Evolutionary conservation across 2,888 invertebrate species (phyloP).

Genomic region (Ophonus ardosiacus): DNA sequence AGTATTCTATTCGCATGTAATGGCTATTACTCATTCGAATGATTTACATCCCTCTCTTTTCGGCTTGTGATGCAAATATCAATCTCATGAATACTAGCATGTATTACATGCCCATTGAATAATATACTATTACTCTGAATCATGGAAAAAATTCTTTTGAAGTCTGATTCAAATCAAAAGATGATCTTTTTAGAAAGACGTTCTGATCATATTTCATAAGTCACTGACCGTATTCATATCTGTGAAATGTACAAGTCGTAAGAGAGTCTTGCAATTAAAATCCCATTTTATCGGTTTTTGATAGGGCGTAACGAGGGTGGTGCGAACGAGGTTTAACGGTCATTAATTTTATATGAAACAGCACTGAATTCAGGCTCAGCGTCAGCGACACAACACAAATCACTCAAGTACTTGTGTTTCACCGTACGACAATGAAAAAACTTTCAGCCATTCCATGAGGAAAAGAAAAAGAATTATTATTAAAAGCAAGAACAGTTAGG

Average conservation of each 20-base stretch:
- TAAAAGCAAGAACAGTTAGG: too few relatives aligned
- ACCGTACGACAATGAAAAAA: neutral
- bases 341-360: conserved; percentile 10
- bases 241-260: neutral
- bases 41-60: too few relatives aligned
- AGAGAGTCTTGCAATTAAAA: neutral
- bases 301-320: neutral
- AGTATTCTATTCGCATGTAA: too few relatives aligned
- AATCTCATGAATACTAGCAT: too few relatives aligned
- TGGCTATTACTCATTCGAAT: too few relatives aligned
- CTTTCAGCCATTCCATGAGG: neutral
- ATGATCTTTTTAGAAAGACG: too few relatives aligned
- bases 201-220: too few relatives aligned
- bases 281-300: conserved; percentile 12
- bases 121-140: too few relatives aligned
- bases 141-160: too few relatives aligned
- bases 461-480: neutral
- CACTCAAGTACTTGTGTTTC: neutral
- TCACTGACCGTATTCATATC: neutral
- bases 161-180: too few relatives aligned
- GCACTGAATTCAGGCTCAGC: neutral
- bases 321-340: neutral
- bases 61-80: too few relatives aligned
- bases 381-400: conserved; percentile 1
- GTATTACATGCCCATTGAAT: too few relatives aligned